A percentile compares a stretch with the other conserved stretches of the same genome.
Evolutionary conservation across 35 echinoderm and acorn worm species (phyloP).

Genomic region (Ptychodera flava): DNA sequence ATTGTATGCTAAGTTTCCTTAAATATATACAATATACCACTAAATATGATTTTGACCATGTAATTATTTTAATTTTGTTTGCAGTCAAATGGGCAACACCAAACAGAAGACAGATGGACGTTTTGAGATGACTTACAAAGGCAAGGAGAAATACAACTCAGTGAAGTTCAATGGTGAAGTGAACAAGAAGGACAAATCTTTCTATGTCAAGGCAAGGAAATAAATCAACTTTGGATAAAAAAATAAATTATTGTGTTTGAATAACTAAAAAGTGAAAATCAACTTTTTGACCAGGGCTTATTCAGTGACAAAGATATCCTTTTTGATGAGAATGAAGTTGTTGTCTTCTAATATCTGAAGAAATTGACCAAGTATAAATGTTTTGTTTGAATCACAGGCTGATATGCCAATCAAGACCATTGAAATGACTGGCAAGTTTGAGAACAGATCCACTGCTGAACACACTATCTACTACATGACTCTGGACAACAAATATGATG

Average conservation of each 20-base stretch:
- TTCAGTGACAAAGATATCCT: too few relatives aligned
- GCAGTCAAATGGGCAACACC: background rate
- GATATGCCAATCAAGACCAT: background rate
- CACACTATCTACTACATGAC: conserved; percentile 29
- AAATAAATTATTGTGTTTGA: too few relatives aligned
- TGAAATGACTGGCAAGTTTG: conserved; percentile 26
- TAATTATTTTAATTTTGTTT: background rate
- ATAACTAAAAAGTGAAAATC: too few relatives aligned
- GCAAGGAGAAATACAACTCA: background rate
- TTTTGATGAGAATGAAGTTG: too few relatives aligned
- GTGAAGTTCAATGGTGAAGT: background rate
- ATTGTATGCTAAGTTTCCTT: too few relatives aligned
- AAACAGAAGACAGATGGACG: background rate
- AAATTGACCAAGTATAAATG: too few relatives aligned
- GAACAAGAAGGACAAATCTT: background rate
- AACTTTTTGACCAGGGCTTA: too few relatives aligned
- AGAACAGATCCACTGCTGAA: conserved; percentile 25
- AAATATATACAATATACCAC: too few relatives aligned
- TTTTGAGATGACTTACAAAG: background rate
- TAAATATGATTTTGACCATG: too few relatives aligned
- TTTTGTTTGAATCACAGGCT: too few relatives aligned
- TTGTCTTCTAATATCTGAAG: too few relatives aligned
- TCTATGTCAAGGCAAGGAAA: background rate
- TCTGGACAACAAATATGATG: conserved; percentile 14
- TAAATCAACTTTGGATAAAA: too few relatives aligned